These are phyloP conservation scores for Solea senegalensis DNA, from an alignment of 2,113 vertebrate species.

Conservation along the genomic window DNA sequence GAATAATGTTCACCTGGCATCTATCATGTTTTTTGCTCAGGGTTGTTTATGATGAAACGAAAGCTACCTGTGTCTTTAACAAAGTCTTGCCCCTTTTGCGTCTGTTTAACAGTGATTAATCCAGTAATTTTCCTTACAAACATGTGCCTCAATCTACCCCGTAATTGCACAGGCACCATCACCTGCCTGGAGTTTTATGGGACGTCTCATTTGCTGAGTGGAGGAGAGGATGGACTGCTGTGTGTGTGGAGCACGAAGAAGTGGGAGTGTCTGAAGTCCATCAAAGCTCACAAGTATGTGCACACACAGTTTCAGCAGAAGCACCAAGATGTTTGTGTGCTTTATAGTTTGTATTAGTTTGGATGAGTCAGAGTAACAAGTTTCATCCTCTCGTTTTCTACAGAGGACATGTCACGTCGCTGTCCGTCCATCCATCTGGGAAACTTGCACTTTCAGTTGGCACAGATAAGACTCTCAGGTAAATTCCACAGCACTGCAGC, in stretches of 20 bases:
- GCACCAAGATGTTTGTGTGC: not conserved
- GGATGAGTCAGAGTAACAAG: not conserved
- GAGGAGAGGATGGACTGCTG: slow-evolving; percentile 92
- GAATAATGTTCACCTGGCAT: too few species aligned
- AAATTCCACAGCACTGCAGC: not conserved
- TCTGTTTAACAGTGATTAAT: too few species aligned
- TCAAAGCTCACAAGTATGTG: slow-evolving; percentile 94
- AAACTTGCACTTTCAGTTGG: slow-evolving; percentile 95
- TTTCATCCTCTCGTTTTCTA: slow-evolving; percentile 2
- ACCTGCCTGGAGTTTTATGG: slow-evolving; percentile 94
- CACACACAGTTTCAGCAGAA: not conserved
- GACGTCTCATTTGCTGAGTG: slow-evolving; percentile 89
- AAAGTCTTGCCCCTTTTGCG: too few species aligned
- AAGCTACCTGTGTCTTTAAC: too few species aligned
- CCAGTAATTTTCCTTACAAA: too few species aligned
- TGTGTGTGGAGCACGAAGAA: slow-evolving; percentile 95
- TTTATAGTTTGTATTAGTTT: not conserved
- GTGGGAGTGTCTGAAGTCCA: slow-evolving; percentile 95
- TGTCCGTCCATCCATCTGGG: slow-evolving; percentile 96
- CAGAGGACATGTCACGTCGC: slow-evolving; percentile 90
- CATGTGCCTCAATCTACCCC: not conserved
- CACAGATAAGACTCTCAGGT: slow-evolving; percentile 95
- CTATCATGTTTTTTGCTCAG: too few species aligned
- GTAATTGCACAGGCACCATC: slow-evolving; percentile 84
- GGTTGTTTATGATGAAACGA: too few species aligned